Base-by-base conservation (phyloP, 2,113 vertebrate species). In the Poeciliopsis prolifica region DNA sequence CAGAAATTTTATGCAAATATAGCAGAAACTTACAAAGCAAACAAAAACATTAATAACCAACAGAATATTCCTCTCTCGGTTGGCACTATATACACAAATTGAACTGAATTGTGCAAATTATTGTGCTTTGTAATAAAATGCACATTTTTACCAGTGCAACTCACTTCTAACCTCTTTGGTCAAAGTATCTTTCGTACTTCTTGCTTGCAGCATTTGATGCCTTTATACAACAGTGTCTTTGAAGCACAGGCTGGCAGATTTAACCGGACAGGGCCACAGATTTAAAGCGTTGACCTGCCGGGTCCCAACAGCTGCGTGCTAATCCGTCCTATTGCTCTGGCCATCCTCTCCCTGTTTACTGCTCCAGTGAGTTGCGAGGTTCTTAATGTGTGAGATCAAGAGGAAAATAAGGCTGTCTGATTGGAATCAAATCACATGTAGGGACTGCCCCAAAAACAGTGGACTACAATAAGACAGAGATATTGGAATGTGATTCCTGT, bases 401-500 rank as follows among this genome's bases (percentile, higher is more conserved):
- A 90, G 86, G 86, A 92, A 93, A 94, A 93, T 92, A 92, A 91
- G 88, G 89, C 85, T 91, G 86, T 94, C 90, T 86, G 91, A 93
- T 91, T 88, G 90, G 88, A 93, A 92, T 94, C 91, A 86, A 91
- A 92, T 92, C 88, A 92, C 89, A 91, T 77, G 13, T 84, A 84
- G 84, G 82, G 81, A 84, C 87, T 88, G 84, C 82, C 85, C 84
- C 68, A 3, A 83, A 78, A 78, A 81, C 77, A 87, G 89, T 85
- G 85, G 82, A 84, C 87, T 86, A 75, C 87, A 91, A 90, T 86
- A 82, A 90, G 90, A 91, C 89, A 29, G 77, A 83, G 88, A 85
- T 87, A 92, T 93, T 92, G 92, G 86, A 90, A 89, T 92, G 90
- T 92, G 91, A 94, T 95, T 95, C 90, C 91, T 92, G 91, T 93